phyloP scores from a whole-genome alignment of 92 coral and sea anemone genomes.

The Metridium senile region DNA sequence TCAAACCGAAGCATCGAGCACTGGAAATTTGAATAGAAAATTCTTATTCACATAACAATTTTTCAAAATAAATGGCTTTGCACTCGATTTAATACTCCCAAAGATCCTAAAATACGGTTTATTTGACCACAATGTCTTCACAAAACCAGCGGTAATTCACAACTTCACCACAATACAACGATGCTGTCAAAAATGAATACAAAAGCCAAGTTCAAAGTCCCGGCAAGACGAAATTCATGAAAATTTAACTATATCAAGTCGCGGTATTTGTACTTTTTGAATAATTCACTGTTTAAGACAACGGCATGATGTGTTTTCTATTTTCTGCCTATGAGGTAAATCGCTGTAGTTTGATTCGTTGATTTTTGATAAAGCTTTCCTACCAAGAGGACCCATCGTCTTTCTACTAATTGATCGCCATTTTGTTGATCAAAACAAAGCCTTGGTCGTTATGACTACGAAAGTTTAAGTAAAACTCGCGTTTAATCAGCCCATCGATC shows the following conservation, averaged over 20 bases:
- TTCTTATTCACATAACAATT: neutral
- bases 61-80: no score
- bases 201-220: conserved; percentile 26
- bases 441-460: neutral
- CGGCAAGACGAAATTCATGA: conserved; percentile 19
- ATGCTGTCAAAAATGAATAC: neutral
- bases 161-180: neutral
- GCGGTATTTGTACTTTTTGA: neutral
- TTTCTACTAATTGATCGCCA: neutral
- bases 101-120: neutral
- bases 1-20: no score
- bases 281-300: neutral
- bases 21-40: neutral
- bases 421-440: conserved; percentile 13
- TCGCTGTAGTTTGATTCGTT: neutral
- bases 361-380: neutral
- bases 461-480: no score
- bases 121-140: conserved; percentile 3
- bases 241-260: conserved; percentile 14
- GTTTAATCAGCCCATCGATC: no score
- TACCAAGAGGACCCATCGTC: neutral
- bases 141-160: neutral
- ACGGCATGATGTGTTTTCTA: conserved; percentile 1
- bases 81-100: neutral
- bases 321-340: neutral